A percentile compares a stretch with the other conserved stretches of the same genome.
Conservation (phyloP, 2,797 vertebrate species). For the Glossophaga mutica region DNA sequence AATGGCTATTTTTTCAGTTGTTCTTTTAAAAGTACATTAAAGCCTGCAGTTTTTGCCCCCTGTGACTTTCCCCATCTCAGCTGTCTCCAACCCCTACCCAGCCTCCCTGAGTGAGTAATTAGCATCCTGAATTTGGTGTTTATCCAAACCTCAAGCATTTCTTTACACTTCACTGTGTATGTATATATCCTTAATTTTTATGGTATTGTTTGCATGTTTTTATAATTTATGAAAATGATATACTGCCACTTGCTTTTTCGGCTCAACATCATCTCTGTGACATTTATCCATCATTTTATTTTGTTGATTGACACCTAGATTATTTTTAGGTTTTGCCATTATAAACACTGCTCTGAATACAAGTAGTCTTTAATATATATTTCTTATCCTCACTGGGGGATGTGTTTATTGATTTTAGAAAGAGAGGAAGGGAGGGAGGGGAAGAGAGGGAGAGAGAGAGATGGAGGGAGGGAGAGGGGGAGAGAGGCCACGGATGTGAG, state of each 20-base stretch:
- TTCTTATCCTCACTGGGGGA: too few species aligned
- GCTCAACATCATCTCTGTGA: not conserved
- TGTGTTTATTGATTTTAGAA: too few species aligned
- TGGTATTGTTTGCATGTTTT: not conserved
- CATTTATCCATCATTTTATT: not conserved
- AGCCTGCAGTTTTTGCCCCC: not conserved
- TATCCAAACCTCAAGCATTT: not conserved
- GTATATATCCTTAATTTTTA: not conserved
- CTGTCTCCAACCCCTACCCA: not conserved
- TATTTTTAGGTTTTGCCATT: not conserved
- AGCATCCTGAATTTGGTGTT: not conserved
- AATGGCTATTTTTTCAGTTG: not conserved
- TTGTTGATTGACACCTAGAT: not conserved
- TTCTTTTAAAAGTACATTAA: not conserved
- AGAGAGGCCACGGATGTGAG: too few species aligned
- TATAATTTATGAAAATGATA: not conserved
- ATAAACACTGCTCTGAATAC: not conserved
- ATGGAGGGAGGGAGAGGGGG: too few species aligned
- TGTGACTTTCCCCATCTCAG: not conserved
- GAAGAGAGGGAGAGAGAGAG: too few species aligned
- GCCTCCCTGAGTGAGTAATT: not conserved
- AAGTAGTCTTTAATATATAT: not conserved
- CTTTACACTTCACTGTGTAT: not conserved
- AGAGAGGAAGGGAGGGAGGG: too few species aligned
- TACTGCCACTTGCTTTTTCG: not conserved